phyloP scores from a whole-genome alignment of 1,140 invertebrate genomes.

The Pseudomyrmex cubaensis region DNA sequence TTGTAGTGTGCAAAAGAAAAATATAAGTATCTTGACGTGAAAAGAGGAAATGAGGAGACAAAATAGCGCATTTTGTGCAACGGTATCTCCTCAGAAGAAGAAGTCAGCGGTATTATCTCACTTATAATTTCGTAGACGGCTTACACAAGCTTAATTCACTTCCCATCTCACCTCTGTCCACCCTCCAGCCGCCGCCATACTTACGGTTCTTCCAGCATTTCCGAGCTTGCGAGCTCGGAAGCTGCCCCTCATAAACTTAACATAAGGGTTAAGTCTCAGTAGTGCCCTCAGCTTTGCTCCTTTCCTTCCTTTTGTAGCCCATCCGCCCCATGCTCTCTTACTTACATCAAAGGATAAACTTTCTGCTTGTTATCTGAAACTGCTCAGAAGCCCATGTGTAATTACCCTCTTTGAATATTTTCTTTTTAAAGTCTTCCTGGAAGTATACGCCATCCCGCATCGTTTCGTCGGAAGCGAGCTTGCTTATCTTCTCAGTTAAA shows the following conservation, averaged over 20 bases:
- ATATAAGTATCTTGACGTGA: conserved; percentile 28
- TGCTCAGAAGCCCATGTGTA: conserved; percentile 55
- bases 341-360: conserved; percentile 67
- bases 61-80: conserved; percentile 62
- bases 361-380: conserved; percentile 69
- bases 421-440: conserved; percentile 39
- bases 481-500: conserved; percentile 22
- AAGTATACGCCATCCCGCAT: conserved; percentile 30
- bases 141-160: conserved; percentile 77
- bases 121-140: conserved; percentile 80
- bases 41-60: conserved; percentile 47
- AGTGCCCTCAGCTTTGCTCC: conserved; percentile 48
- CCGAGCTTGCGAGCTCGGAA: conserved; percentile 52
- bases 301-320: conserved; percentile 68
- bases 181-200: conserved; percentile 35
- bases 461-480: conserved; percentile 4
- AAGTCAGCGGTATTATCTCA: conserved; percentile 77
- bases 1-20: not conserved
- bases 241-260: conserved; percentile 76
- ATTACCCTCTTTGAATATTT: conserved; percentile 57
- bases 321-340: conserved; percentile 25
- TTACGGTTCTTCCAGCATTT: conserved; percentile 54
- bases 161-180: conserved; percentile 59
- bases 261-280: conserved; percentile 77
- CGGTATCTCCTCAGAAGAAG: conserved; percentile 62